Evolutionary conservation across 2,888 invertebrate species (phyloP).

Genomic region (Caenorhabditis macrosperma): DNA sequence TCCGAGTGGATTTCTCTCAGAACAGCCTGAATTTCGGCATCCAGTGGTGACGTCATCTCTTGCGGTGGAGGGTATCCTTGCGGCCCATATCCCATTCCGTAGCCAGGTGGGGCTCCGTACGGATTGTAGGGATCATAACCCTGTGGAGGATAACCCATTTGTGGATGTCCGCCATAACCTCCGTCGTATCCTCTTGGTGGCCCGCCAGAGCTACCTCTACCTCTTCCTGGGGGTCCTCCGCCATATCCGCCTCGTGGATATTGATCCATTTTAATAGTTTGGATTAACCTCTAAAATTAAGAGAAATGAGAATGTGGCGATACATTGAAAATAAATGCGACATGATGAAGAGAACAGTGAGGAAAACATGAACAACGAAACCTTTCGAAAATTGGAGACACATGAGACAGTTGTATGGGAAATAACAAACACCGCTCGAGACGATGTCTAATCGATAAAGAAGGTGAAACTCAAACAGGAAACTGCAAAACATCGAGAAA

Average conservation of each 20-base stretch:
- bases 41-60: slow-evolving; percentile 73
- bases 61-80: slow-evolving; percentile 50
- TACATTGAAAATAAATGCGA: no score
- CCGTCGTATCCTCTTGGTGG: slow-evolving; percentile 34
- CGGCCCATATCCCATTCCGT: slow-evolving; percentile 38
- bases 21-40: slow-evolving; percentile 78
- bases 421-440: no score
- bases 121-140: slow-evolving; percentile 51
- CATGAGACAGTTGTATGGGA: no score
- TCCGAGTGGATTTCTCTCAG: slow-evolving; percentile 77
- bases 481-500: no score
- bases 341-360: no score
- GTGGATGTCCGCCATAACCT: slow-evolving; percentile 29
- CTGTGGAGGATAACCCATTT: not conserved
- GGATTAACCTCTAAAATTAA: not conserved
- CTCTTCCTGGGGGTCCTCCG: slow-evolving; percentile 10
- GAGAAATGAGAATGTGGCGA: not conserved
- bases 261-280: slow-evolving; percentile 28
- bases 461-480: no score
- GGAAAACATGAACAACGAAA: not conserved
- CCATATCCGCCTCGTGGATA: slow-evolving; percentile 38
- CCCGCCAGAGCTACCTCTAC: not conserved
- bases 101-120: slow-evolving; percentile 36
- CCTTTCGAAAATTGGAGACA: no score
- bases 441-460: no score